Base-by-base conservation (phyloP, 2,113 vertebrate species). In the Macrotus californicus region DNA sequence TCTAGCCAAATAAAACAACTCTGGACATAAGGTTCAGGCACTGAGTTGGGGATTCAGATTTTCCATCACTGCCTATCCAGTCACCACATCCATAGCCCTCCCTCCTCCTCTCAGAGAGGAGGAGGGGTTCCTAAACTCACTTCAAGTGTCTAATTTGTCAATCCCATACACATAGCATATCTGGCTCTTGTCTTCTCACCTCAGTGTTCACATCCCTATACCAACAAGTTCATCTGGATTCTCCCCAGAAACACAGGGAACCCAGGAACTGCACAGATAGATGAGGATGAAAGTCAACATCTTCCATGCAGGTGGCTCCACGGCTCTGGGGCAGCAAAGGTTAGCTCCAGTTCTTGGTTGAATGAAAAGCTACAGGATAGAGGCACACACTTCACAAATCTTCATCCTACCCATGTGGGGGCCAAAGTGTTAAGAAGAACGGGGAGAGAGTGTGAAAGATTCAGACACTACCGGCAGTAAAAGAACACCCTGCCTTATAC, bases 1-100 rank as follows among this genome's bases (percentile, higher is more conserved):
- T 86, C 82, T 87, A 75, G 84, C 64, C 61, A 83, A 59, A 76
- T 50, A 39, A 86, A 96, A 73, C 81, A 93, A 77, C 91, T 92
- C 81, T 70, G 39, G 80, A 92, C 64, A 1, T 48, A 67, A 83
- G 64, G 41, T 72, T 81, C 43, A 70, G 75, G 41, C 56, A 64
- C 86, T 50, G 56, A 92, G 31, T 3, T 50, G 52, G 66, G 24
- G 54, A 85, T 48, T 75, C 89, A 92, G 70, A 19, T 21, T 59
- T 46, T 83, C 75, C 75, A n/a, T 46, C 64, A 72, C 73, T 48
- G 48, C 21, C 41, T 43, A 22, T 41, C 26, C 61, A 43, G 79
- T 61, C 50, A 26, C 41, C 19, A 87, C 43, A 43, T 11, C 64
- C 46, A 73, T 5, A 52, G 36, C 24, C 34, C 16, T 2, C 22